These are phyloP conservation scores for Muricea muricata DNA, from an alignment of 92 coral and sea anemone genomes.

Conservation along the genomic window DNA sequence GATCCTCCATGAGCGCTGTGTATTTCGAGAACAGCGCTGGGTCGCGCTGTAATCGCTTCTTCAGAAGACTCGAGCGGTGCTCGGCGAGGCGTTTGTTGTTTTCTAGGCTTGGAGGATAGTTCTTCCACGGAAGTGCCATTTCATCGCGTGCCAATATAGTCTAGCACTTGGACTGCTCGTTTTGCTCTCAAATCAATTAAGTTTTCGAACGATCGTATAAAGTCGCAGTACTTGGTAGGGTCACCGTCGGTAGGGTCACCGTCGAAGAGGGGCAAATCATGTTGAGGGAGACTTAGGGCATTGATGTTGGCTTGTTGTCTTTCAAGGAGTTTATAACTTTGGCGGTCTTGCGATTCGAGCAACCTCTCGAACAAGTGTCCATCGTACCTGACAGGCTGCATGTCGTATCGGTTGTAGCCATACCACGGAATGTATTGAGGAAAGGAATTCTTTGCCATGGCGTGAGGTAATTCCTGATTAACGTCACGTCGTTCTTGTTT, in stretches of 20 bases:
- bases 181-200: conserved; percentile 12
- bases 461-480: background rate
- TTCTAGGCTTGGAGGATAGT: background rate
- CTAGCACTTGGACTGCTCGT: conserved; percentile 3
- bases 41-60: background rate
- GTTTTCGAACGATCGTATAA: conserved; percentile 17
- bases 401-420: background rate
- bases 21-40: background rate
- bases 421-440: background rate
- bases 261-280: conserved; percentile 11
- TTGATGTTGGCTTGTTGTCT: conserved; percentile 40
- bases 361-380: background rate
- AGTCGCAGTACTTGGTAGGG: conserved; percentile 63
- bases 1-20: background rate
- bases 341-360: background rate
- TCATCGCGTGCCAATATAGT: no score
- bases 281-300: conserved; percentile 10
- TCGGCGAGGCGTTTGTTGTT: background rate
- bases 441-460: background rate
- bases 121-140: no score
- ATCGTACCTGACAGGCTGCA: background rate
- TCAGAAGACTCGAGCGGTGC: background rate
- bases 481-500: background rate
- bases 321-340: conserved; percentile 26
- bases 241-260: conserved; percentile 52